Percentiles rank a stretch among this genome's conserved stretches.
Conservation (phyloP, 2,113 vertebrate species). For the Datnioides undecimradiatus region DNA sequence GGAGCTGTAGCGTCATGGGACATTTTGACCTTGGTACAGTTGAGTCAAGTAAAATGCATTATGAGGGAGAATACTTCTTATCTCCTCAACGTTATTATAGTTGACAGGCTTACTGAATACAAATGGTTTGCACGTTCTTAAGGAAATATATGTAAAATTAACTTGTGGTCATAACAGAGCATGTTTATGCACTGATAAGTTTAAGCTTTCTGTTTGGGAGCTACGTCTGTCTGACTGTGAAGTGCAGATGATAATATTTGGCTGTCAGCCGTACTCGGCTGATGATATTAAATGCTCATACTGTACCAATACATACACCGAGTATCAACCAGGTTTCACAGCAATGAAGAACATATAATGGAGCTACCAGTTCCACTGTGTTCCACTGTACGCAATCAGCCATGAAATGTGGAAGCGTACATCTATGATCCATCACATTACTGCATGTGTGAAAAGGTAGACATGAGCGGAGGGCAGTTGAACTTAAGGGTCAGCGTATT, state of each 20-base stretch:
- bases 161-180: background rate
- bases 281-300: too few species aligned
- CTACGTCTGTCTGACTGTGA: background rate
- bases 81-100: background rate
- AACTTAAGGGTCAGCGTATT: conserved; percentile 27
- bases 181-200: background rate
- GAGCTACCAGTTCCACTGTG: background rate
- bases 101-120: background rate
- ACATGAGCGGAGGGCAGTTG: conserved; percentile 6
- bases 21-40: conserved; percentile 7
- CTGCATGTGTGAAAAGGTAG: conserved; percentile 14
- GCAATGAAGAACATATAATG: background rate
- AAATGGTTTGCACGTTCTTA: background rate
- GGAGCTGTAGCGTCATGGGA: background rate
- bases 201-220: background rate
- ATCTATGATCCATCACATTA: conserved; percentile 5
- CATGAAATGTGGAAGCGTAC: background rate
- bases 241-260: background rate
- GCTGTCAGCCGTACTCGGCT: background rate
- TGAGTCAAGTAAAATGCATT: background rate
- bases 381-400: background rate
- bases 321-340: conserved; percentile 10
- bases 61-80: background rate
- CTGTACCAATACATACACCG: too few species aligned
- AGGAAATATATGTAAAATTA: background rate